Percentiles rank a stretch among this genome's conserved stretches.
phyloP scores from a whole-genome alignment of 2,113 vertebrate genomes.

The Cettia cetti region DNA sequence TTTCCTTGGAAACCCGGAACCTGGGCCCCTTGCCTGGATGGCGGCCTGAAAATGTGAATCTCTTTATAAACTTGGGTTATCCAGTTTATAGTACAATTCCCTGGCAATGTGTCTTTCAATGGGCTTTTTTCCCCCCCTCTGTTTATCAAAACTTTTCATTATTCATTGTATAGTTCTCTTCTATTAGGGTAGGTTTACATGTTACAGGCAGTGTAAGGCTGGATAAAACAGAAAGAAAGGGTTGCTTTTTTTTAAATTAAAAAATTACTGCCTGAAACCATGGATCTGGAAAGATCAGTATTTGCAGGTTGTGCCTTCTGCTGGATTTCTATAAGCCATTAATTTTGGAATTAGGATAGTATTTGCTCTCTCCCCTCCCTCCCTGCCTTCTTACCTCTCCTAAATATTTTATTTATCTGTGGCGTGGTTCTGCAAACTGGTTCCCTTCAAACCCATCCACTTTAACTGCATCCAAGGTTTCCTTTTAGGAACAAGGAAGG shows the following conservation, averaged over 20 bases:
- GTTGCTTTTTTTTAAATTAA: constrained; percentile 10
- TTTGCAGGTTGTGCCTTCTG: constrained; percentile 7
- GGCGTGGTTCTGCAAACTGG: not conserved
- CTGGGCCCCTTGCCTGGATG: constrained; percentile 53
- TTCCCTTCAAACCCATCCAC: not conserved
- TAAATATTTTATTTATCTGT: constrained; percentile 19
- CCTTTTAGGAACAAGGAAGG: not conserved
- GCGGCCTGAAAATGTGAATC: constrained; percentile 47
- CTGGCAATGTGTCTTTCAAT: not conserved
- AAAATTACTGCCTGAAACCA: constrained; percentile 5
- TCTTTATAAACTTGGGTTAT: constrained; percentile 33
- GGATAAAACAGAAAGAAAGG: constrained; percentile 3
- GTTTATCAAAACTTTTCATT: constrained; percentile 39
- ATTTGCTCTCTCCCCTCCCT: not conserved
- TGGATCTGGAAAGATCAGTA: not conserved
- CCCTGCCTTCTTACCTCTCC: not conserved
- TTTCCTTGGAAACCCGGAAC: not conserved
- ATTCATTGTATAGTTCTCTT: not conserved
- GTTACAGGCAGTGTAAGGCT: not conserved
- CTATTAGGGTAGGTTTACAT: constrained; percentile 12
- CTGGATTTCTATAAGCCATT: not conserved
- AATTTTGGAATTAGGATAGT: not conserved
- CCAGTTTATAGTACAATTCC: constrained; percentile 21
- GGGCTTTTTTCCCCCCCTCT: not conserved
- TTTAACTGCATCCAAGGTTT: not conserved